A percentile compares a stretch with the other conserved stretches of the same genome.
phyloP scores from a whole-genome alignment of 2,113 vertebrate species.

The Ailuropoda melanoleuca region DNA sequence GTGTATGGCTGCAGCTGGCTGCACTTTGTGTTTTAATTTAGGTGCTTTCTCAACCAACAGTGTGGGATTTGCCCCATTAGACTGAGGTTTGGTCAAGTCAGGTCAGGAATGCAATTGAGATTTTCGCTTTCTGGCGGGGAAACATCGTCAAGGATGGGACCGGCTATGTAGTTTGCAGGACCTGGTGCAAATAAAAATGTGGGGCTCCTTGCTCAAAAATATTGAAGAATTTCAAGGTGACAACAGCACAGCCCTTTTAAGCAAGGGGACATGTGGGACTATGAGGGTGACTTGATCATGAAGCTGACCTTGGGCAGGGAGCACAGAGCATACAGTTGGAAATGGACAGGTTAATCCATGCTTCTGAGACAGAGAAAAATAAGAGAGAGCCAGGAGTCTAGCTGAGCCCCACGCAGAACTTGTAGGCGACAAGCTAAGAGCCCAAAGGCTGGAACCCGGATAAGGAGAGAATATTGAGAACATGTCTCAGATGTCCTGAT shows the following conservation, averaged over 20 bases:
- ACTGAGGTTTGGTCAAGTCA: background rate
- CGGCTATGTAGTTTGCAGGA: background rate
- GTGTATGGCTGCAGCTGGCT: background rate
- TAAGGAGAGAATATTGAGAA: background rate
- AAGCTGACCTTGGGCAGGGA: background rate
- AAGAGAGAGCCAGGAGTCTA: background rate
- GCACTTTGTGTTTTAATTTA: background rate
- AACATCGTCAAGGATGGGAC: background rate
- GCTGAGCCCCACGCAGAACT: background rate
- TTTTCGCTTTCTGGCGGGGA: background rate
- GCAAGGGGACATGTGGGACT: too few species aligned
- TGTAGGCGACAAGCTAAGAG: background rate
- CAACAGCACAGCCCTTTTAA: background rate
- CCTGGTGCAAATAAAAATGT: background rate
- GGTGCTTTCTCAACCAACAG: background rate
- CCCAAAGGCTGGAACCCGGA: rapidly evolving
- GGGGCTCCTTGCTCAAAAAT: background rate
- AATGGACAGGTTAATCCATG: background rate
- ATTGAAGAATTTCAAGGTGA: background rate
- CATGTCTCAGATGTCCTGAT: background rate
- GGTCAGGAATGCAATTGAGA: background rate
- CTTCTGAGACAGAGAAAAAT: background rate
- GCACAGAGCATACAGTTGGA: background rate
- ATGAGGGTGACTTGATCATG: rapidly evolving
- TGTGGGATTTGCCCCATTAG: background rate